Percentiles rank a stretch among this genome's conserved stretches.
Evolutionary conservation across 2,797 vertebrate species (phyloP).

Genomic region (Trichosurus vulpecula): DNA sequence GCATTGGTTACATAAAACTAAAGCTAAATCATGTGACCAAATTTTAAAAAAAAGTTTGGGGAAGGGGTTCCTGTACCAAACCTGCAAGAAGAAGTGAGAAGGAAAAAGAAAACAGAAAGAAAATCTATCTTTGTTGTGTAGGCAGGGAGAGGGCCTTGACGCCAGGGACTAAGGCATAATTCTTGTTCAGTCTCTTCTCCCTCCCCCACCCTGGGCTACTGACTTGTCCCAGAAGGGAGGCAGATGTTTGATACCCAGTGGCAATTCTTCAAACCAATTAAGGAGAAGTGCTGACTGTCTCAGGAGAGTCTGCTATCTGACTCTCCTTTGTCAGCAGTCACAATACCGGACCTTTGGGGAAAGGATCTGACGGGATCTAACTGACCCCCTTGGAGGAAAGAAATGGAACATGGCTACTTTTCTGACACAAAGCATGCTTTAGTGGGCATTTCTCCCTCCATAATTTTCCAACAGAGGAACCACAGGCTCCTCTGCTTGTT

Average conservation of each 20-base stretch:
- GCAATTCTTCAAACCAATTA: slow-evolving; percentile 48
- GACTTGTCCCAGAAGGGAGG: background rate
- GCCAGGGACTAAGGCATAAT: background rate
- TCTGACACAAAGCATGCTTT: background rate
- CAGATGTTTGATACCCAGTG: background rate
- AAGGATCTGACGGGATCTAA: background rate
- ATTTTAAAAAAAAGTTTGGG: background rate
- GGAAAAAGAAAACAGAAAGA: background rate
- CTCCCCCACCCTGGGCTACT: background rate
- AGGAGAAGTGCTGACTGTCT: background rate
- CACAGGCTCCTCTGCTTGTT: background rate
- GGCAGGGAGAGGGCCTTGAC: background rate
- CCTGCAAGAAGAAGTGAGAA: too few species aligned
- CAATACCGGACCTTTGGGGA: background rate
- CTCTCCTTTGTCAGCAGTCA: slow-evolving; percentile 25
- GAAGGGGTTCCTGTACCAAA: background rate
- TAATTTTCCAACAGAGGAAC: slow-evolving; percentile 23
- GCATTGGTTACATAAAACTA: background rate
- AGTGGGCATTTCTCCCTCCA: background rate
- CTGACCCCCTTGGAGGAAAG: background rate
- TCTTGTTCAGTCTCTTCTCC: background rate
- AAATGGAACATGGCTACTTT: background rate
- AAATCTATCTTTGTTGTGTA: background rate
- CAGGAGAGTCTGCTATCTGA: background rate
- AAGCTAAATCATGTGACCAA: background rate